Evolutionary conservation across 2,888 invertebrate species (phyloP).

Genomic region (Andricus curvator): DNA sequence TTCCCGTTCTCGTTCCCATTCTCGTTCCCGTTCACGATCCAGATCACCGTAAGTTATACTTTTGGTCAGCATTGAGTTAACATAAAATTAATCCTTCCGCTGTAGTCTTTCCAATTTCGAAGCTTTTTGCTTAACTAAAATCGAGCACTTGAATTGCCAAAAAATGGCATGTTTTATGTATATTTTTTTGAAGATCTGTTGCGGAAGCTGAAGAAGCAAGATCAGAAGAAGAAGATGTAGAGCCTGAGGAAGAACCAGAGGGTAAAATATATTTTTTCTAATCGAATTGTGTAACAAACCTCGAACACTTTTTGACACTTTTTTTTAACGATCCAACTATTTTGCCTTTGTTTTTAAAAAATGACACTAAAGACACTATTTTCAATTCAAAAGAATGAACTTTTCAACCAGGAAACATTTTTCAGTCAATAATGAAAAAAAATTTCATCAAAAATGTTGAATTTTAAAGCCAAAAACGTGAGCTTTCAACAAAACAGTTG

Average conservation of each 20-base stretch:
- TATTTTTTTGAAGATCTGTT: slow-evolving; percentile 69
- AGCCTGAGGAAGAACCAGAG: slow-evolving; percentile 80
- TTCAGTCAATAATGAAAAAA: no score
- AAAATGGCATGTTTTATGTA: neutral
- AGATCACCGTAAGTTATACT: slow-evolving; percentile 74
- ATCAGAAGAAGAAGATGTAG: slow-evolving; percentile 84
- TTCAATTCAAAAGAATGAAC: no score
- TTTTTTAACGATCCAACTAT: no score
- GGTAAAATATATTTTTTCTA: slow-evolving; percentile 69
- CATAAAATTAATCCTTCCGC: neutral
- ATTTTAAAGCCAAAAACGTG: no score
- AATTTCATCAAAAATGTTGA: no score
- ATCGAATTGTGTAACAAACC: no score
- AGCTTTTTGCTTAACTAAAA: neutral
- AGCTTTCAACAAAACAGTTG: no score
- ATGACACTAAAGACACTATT: no score
- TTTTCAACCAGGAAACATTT: no score
- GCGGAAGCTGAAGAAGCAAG: slow-evolving; percentile 87
- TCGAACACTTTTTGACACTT: no score
- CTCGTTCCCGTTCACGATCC: slow-evolving; percentile 4
- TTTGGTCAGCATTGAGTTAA: neutral
- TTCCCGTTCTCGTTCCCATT: neutral
- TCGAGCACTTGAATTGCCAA: neutral
- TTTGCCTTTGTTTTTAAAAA: no score
- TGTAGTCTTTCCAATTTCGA: no score